Evolutionary conservation across 2,888 invertebrate genomes (phyloP), one percentile per base, ranked within the genome.

Genomic region (Lordiphosa andalusiaca): DNA sequence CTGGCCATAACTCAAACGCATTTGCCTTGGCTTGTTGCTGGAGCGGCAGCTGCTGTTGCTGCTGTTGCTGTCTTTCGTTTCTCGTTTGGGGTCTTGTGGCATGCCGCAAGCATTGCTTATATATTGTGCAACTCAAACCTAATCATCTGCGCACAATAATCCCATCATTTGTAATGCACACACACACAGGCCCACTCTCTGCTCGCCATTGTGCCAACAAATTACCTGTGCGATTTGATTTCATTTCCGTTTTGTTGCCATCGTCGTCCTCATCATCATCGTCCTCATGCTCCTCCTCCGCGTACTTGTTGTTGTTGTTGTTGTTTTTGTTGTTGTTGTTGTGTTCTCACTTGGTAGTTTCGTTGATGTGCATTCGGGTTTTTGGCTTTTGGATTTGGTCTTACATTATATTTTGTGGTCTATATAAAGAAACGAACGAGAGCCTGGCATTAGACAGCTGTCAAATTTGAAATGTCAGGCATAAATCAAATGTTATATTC

Each of bases 191-290:
- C 63, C 35, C 36, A 37, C 63, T 64, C 51, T 56, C 56, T 44
- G 41, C 56, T 64, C 50, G 47, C 48, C 67, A 62, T 71, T 69
- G 71, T 65, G 77, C 54, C 61, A 70, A 71, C 70, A 74, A 80
- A 84, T 80, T 80, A 84, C 80, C 84, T 84, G 66, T 71, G 70
- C 65, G 66, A 82, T 84, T 81, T 84, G 73, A 78, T 81, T 81
- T 78, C 64, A 78, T 70, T 84, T 80, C 70, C 78, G 71, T 62
- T 65, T 39, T 52, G 52, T 53, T 56, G 49, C 21, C 58, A 44
- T 49, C 42, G 46, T 39, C 54, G 40, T 68, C 57, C 53, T 63
- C 60, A 48, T 60, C 49, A 39, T 16, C n/a, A 30, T 30, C 39
- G 39, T n/a, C 23, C 12, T 23, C 23, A 4, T 4, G 1, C 36